These are phyloP conservation scores for Mylabris phalerata DNA, from an alignment of 1,140 invertebrate genomes.

Conservation along the genomic window DNA sequence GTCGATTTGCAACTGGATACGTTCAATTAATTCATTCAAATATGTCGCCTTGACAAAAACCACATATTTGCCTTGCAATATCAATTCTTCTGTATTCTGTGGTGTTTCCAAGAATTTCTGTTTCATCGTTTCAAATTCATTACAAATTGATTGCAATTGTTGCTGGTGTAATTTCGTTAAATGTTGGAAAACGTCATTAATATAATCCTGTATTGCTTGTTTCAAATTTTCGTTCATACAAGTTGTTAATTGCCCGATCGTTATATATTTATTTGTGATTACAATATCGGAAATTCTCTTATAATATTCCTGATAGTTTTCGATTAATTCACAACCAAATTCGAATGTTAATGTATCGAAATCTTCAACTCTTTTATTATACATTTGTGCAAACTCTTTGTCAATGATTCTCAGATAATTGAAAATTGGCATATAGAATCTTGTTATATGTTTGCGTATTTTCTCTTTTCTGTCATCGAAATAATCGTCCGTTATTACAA, in stretches of 20 bases:
- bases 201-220: not conserved
- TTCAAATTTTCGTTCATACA: not conserved
- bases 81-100: slow-evolving; percentile 54
- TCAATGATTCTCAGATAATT: too few species aligned
- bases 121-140: too few species aligned
- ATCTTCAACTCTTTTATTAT: not conserved
- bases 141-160: too few species aligned
- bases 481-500: too few species aligned
- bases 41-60: slow-evolving; percentile 31
- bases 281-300: too few species aligned
- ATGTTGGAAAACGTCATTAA: not conserved
- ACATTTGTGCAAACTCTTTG: not conserved
- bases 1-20: slow-evolving; percentile 54
- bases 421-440: too few species aligned
- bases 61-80: slow-evolving; percentile 52
- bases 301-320: too few species aligned
- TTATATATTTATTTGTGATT: not conserved
- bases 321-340: too few species aligned
- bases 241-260: not conserved
- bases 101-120: too few species aligned
- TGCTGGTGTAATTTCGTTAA: not conserved
- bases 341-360: not conserved
- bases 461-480: too few species aligned
- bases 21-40: slow-evolving; percentile 46
- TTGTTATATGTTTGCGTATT: too few species aligned